A percentile compares a stretch with the other conserved stretches of the same genome.
Evolutionary conservation across 2,797 vertebrate species (phyloP).

Genomic region (Labeo calbasu): DNA sequence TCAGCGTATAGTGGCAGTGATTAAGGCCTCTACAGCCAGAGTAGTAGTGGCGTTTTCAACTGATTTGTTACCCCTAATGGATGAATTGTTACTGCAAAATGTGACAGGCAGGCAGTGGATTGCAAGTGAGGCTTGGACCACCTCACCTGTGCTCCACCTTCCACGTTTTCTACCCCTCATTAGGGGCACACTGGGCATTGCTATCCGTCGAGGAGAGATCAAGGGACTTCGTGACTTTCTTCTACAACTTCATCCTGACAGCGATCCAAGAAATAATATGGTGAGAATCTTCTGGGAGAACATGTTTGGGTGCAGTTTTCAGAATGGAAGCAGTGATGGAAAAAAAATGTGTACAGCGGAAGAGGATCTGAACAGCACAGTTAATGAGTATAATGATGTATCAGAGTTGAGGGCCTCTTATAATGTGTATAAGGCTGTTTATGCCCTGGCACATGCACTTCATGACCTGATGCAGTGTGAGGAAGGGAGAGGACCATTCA

Average conservation of each 20-base stretch:
- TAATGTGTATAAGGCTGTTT: constrained; percentile 68
- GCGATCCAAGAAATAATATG: constrained; percentile 12
- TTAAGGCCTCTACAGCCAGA: constrained; percentile 47
- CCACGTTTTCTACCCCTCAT: constrained; percentile 15
- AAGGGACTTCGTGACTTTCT: constrained; percentile 66
- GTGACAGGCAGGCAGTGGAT: constrained; percentile 30
- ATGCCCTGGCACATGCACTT: constrained; percentile 71
- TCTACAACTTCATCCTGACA: constrained; percentile 22
- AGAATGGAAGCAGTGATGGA: constrained; percentile 11
- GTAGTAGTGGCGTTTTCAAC: constrained; percentile 54
- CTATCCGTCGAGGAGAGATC: constrained; percentile 72
- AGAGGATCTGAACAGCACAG: constrained; percentile 59
- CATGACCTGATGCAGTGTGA: constrained; percentile 66
- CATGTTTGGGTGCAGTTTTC: constrained; percentile 30
- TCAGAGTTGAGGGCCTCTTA: constrained; percentile 54
- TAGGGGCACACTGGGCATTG: constrained; percentile 50
- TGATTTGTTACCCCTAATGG: constrained; percentile 49
- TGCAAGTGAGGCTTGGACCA: constrained; percentile 39
- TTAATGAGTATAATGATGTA: constrained; percentile 61
- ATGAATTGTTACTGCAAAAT: constrained; percentile 51
- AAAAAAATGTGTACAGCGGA: constrained; percentile 54
- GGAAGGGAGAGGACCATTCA: constrained; percentile 68
- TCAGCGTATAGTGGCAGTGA: constrained; percentile 27
- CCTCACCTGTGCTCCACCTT: constrained; percentile 28
- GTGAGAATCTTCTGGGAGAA: constrained; percentile 32